Base-by-base conservation (phyloP, 2,888 invertebrate genomes). In the Clanis bilineata region DNA sequence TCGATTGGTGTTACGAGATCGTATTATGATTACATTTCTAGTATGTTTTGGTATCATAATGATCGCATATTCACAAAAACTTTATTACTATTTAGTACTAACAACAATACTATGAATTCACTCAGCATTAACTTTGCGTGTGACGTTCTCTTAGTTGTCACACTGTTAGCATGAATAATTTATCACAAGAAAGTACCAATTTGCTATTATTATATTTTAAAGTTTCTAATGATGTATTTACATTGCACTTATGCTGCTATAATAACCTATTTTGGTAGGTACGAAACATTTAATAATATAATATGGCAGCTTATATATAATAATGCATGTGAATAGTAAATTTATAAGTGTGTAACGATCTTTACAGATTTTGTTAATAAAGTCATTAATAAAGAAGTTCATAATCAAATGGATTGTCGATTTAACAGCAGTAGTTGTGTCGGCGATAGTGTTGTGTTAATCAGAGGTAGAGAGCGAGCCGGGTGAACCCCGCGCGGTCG, bases 371-470 rank as follows among this genome's bases (percentile, higher is more conserved):
- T 3, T 18, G 10, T 51, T 28, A 51, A 32, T 51, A 51, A 15
- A 51, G 51, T 15, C 4, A 41, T 18, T 3, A 22, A 23, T 51
- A 28, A 51, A 18, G 51, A 18, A 28, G 28, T 10, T 10, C 25
- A 28, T 41, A 18, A 41, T 9, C 28, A 43, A 43, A 56, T 43
- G 41, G 28, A 15, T 57, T 43, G 43, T 22, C 56, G 39, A 57
- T 54, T 57, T 54, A 61, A 41, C 41, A 39, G 39, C 22, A 25
- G 18, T 21, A 57, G 39, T 57, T 51, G 38, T 39, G 43, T 51
- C 47, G 47, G 25, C 51, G 39, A 38, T 36, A 44, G 59, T 44
- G 59, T 59, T 38, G 59, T 45, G 51, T 58, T 51, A 51, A 51
- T 51, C 32, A 51, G 51, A 51, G 51, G 32, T 51, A 51, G 51